Base-by-base conservation (phyloP, 2,797 vertebrate genomes). In the Sebastes glaucus region DNA sequence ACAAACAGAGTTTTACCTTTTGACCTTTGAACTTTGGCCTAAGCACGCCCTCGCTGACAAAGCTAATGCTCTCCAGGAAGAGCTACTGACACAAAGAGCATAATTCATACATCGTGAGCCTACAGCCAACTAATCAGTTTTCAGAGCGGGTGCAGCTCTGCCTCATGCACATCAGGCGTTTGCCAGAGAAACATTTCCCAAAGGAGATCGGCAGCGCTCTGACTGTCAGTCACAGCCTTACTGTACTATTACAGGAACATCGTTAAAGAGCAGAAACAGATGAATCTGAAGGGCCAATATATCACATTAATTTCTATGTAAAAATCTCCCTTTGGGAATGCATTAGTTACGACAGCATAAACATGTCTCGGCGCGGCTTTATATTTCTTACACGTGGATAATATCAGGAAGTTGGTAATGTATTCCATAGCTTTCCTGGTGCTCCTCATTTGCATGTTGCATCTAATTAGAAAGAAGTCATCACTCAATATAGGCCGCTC, bases 51-150 rank as follows among this genome's bases (percentile, higher is more conserved):
- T 42, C 11, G 7, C 81, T 84, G 76, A 82, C 80, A 76, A 70
- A 88, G 84, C 67, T 68, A 75, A 87, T 87, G 76, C 38, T 81
- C 59, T 81, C 53, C 65, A 60, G 74, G 81, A 82, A 71, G 84
- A 85, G 78, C 80, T 11, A 38, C 80, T 85, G 77, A 87, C 74
- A 93, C 91, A 94, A 94, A 94, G 88, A 93, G 93, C 91, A 95
- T 95, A 88, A 95, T 94, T 95, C 87, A 95, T 94, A 80, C 76
- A 80, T 68, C 27, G 23, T 14, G 64, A 83, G 87, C 92, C 87
- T 75, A 11, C 71, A 88, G 89, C 90, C 75, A 83, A 84, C 90
- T 93, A 89, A 95, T 94, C 91, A 92, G 91, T 81, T 89, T 92
- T 93, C 91, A 90, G 91, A 88, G 83, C 74, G 77, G 86, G 86